phyloP scores from a whole-genome alignment of 2,113 vertebrate genomes.

The Nycticryphes semicollaris region DNA sequence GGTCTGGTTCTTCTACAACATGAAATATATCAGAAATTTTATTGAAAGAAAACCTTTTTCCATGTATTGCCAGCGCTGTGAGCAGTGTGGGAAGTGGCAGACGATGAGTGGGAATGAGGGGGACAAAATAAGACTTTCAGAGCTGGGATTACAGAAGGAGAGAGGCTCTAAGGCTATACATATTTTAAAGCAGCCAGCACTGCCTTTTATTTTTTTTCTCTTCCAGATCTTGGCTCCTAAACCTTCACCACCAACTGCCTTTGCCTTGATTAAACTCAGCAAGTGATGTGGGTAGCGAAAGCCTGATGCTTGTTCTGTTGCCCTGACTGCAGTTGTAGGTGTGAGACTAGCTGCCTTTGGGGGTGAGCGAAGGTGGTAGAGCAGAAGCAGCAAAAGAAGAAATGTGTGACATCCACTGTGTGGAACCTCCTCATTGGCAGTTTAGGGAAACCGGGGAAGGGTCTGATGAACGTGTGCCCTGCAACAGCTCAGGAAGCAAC shows the following conservation, averaged over 20 bases:
- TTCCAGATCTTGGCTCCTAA: not conserved
- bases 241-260: not conserved
- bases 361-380: not conserved
- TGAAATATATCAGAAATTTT: not conserved
- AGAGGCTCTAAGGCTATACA: not conserved
- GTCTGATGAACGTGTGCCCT: not conserved
- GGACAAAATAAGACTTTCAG: not conserved
- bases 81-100: slow-evolving; percentile 48
- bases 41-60: not conserved
- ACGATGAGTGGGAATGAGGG: not conserved
- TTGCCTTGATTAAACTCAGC: not conserved
- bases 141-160: not conserved
- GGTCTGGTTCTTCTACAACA: not conserved
- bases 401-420: not conserved
- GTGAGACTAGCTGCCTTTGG: not conserved
- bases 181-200: not conserved
- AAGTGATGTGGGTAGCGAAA: not conserved
- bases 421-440: not conserved
- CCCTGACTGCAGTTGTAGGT: not conserved
- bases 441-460: not conserved
- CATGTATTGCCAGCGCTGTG: not conserved
- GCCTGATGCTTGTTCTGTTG: not conserved
- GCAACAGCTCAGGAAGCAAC: not conserved
- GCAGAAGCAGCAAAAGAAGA: not conserved
- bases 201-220: not conserved